These are phyloP conservation scores for Eidolon dupreanum DNA, from an alignment of 2,797 vertebrate genomes.

Conservation along the genomic window DNA sequence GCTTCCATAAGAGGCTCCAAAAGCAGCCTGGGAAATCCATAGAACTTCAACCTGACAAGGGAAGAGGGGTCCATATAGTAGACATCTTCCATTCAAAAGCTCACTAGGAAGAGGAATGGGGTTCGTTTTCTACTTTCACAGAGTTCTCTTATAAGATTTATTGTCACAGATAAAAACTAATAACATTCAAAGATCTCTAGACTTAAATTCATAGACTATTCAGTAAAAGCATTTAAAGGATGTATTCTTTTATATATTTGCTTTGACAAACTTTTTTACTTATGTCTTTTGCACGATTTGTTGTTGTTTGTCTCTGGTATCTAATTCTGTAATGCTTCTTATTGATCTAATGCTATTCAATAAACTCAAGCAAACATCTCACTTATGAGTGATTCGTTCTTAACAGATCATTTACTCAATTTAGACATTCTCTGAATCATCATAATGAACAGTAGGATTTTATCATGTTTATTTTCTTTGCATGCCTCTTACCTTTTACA, in stretches of 20 bases:
- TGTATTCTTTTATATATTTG: neutral
- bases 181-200: neutral
- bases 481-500: neutral
- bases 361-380: constrained; percentile 59
- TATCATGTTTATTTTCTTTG: neutral
- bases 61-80: neutral
- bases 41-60: neutral
- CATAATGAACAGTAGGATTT: neutral
- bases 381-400: constrained; percentile 45
- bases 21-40: neutral
- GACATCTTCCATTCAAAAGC: neutral
- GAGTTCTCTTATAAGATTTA: neutral
- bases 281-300: neutral
- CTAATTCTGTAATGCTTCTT: constrained; percentile 24
- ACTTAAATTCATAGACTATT: constrained; percentile 26
- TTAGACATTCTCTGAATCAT: constrained; percentile 12
- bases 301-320: neutral
- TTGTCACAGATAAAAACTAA: constrained; percentile 10
- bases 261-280: neutral
- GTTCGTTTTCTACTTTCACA: neutral
- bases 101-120: neutral
- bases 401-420: neutral
- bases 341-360: constrained; percentile 25
- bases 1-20: neutral
- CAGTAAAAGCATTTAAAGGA: constrained; percentile 25